Evolutionary conservation across 2,888 invertebrate genomes (phyloP), one percentile per base, ranked within the genome.

Genomic region (Lithophane socia): DNA sequence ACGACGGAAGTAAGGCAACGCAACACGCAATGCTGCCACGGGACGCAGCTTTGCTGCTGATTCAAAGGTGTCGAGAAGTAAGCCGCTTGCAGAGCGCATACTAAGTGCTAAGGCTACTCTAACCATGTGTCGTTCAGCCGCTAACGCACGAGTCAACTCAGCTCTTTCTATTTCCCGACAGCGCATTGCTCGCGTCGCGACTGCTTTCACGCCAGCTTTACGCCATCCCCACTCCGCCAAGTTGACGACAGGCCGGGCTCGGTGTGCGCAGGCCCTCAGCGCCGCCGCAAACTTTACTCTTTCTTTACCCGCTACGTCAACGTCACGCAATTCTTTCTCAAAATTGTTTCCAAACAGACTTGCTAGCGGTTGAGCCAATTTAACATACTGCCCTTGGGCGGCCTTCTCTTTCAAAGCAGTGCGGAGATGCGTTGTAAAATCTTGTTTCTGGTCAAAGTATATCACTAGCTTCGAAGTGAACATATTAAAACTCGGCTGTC

Each of bases 381-480:
- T 65, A 13, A 37, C 9, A 37, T 24, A 44, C 16, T 81, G 44
- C 8, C 16, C 24, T 16, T 52, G 37, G 13, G 9, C 0, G 21
- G 54, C 54, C 24, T 81, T 81, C 44, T 65, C 24, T 21, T 65
- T 75, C 21, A 78, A 65, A 18, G 37, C 24, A 2, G 13, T 64
- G 5, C 49, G 16, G 13, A 78, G 64, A 9, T 64, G n/a, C 2
- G 5, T 93, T 9, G 91, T 90, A 4, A 95, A 80, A 16, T 93
- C 94, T 3, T 89, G 82, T 0, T 88, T 58, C 81, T 93, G 94
- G 21, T 85, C 85, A 81, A 95, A 95, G 77, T 94, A 95, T 67
- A 94, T 47, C 5, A 85, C 78, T 9, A 95, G 67, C 68, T 91
- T 92, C 8, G 86, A 88, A 0, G 93, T 77, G 80, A 94, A 95